Percentiles rank a stretch among this genome's conserved stretches.
phyloP scores from a whole-genome alignment of 2,113 vertebrate genomes.

The Crotalus horridus region DNA sequence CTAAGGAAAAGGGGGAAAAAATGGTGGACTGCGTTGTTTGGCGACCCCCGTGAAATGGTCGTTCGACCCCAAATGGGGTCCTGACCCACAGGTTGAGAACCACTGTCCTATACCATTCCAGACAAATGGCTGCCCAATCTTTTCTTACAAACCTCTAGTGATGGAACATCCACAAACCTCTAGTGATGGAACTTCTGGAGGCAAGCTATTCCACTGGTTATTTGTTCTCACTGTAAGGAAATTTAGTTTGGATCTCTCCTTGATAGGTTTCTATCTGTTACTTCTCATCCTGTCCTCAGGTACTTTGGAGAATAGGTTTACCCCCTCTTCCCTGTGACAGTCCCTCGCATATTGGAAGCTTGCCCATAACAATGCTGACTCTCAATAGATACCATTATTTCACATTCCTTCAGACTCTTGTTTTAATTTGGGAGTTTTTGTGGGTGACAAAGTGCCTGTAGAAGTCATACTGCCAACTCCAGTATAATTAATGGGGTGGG shows the following conservation, averaged over 20 bases:
- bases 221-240: neutral
- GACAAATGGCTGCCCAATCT: neutral
- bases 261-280: neutral
- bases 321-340: neutral
- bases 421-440: neutral
- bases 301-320: neutral
- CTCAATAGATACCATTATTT: neutral
- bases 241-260: neutral
- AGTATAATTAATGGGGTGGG: neutral
- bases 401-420: neutral
- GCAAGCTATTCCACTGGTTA: neutral
- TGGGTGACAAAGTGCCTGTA: neutral
- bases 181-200: neutral
- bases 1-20: too few species aligned
- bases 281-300: neutral
- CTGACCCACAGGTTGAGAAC: too few species aligned
- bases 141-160: neutral
- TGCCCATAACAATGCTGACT: neutral
- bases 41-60: too few species aligned
- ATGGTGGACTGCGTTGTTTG: too few species aligned
- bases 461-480: neutral
- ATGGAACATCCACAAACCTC: neutral
- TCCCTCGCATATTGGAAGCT: neutral
- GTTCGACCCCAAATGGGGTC: too few species aligned
- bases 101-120: neutral